Conservation (phyloP, 2,888 invertebrate species). For the Cordilura impudica region DNA sequence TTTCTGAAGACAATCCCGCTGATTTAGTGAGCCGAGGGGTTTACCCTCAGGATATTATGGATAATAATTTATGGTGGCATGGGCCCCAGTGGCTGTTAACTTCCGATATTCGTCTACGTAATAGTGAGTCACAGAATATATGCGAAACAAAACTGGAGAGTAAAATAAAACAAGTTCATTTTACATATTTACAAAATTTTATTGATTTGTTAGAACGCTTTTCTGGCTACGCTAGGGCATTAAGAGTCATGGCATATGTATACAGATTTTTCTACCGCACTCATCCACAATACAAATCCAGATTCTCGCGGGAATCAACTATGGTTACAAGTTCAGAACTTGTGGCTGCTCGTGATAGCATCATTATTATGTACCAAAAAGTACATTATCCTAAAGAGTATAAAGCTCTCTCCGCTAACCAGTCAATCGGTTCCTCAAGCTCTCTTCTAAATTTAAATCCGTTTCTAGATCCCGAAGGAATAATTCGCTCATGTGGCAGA, state of each 20-base stretch:
- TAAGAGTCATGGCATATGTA: conserved; percentile 12
- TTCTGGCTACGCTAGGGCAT: conserved; percentile 12
- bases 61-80: conserved; percentile 24
- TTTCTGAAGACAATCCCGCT: conserved; percentile 30
- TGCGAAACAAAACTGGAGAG: neutral
- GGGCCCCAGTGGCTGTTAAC: conserved; percentile 25
- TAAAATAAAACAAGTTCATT: conserved; percentile 5
- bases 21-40: conserved; percentile 34
- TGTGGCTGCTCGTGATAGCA: neutral
- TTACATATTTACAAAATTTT: conserved; percentile 16
- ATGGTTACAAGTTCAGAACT: neutral
- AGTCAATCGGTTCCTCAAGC: conserved; percentile 18
- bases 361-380: conserved; percentile 3
- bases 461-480: neutral
- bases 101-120: neutral
- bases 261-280: conserved; percentile 7
- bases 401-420: neutral
- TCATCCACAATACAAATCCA: neutral
- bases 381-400: conserved; percentile 20
- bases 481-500: conserved; percentile 41
- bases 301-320: neutral
- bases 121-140: too few relatives aligned
- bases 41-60: conserved; percentile 4
- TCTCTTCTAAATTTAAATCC: conserved; percentile 37
- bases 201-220: conserved; percentile 5